Base-by-base conservation (phyloP, 1,140 invertebrate genomes). In the Orchesella cincta region DNA sequence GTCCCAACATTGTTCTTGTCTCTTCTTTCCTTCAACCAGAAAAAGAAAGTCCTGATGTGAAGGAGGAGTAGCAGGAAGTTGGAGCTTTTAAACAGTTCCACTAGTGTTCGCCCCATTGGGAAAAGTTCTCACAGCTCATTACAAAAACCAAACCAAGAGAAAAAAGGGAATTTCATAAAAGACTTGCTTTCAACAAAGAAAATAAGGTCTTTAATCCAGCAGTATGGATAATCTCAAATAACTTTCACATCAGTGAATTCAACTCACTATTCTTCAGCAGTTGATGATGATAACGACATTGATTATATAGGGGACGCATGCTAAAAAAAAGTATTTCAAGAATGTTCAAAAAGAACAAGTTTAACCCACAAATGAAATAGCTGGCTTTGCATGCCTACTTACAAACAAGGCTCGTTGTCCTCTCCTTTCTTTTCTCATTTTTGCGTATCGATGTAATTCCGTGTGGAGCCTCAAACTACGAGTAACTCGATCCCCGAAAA, bases 91-190 rank as follows among this genome's bases (percentile, higher is more conserved):
- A n/a, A n/a, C n/a, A n/a, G n/a, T n/a, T n/a, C n/a, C n/a, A n/a
- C n/a, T n/a, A n/a, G n/a, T n/a, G n/a, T n/a, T n/a, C n/a, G n/a
- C 62, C n/a, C 62, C 14, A 12, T 67, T 67, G 62, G 62, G 62
- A 67, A 29, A 67, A 67, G 28, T 67, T 67, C 62, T 67, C 62
- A 67, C 62, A 67, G 62, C 31, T 67, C 62, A 67, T 67, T 67
- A 67, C 31, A 31, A 29, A 67, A 67, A 33, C 26, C n/a, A 14
- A 29, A 31, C 62, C 8, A 67, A 67, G 26, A 23, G 54, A 12
- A n/a, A n/a, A n/a, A 57, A 67, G 31, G 62, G 31, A 33, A 67
- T 33, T 67, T 67, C 31, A 31, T 31, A 67, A 33, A 67, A 67
- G 31, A 67, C 8, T 23, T 57, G 52, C 23, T 23, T 23, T 57